Conservation (phyloP, 2,888 invertebrate genomes). For the Leptogaster cylindrica region DNA sequence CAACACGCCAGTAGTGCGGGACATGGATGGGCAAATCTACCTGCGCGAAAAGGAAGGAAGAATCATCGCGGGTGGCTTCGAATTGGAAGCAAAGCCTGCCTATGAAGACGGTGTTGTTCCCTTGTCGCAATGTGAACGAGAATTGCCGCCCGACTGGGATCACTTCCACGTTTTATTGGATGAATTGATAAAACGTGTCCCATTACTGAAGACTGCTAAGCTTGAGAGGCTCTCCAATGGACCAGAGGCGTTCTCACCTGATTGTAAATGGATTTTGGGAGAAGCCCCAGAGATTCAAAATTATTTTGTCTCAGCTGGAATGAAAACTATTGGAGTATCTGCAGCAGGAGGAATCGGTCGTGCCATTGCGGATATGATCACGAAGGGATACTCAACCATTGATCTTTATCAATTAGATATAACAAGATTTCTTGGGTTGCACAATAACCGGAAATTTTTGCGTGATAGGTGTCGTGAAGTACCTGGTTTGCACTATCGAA, state of each 20-base stretch:
- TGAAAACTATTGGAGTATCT: conserved; percentile 95
- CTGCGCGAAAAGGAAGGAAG: conserved; percentile 85
- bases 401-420: conserved; percentile 91
- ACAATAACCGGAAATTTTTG: conserved; percentile 93
- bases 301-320: conserved; percentile 92
- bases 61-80: conserved; percentile 89
- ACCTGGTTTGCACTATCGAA: conserved; percentile 82
- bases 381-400: conserved; percentile 77
- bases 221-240: conserved; percentile 85
- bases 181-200: conserved; percentile 83
- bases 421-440: conserved; percentile 86
- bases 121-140: conserved; percentile 69
- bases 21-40: conserved; percentile 87
- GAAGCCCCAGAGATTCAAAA: conserved; percentile 91
- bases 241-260: conserved; percentile 95
- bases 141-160: conserved; percentile 92
- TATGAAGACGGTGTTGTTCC: conserved; percentile 78
- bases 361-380: conserved; percentile 85
- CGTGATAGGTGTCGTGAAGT: conserved; percentile 91
- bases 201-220: conserved; percentile 74
- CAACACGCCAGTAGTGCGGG: conserved; percentile 85
- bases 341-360: conserved; percentile 95
- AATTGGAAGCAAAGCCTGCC: conserved; percentile 87
- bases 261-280: conserved; percentile 95
- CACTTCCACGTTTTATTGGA: conserved; percentile 91